Evolutionary conservation across 2,797 vertebrate genomes (phyloP), one percentile per base, ranked within the genome.

Genomic region (Chiroxiphia lanceolata): DNA sequence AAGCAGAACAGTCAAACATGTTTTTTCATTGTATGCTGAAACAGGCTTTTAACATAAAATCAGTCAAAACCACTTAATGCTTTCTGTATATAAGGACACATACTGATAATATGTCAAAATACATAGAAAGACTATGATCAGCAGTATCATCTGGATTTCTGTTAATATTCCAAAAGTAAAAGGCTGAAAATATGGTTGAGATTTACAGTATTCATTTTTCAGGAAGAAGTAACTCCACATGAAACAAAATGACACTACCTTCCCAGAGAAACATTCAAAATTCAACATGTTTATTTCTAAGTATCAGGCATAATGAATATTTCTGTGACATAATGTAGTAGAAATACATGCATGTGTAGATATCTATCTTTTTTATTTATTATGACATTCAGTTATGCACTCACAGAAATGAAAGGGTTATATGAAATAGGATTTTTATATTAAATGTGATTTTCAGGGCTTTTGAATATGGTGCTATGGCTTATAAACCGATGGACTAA

Each of bases 261-360:
- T 67, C 47, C 29, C 54, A 93, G 29, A 86, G 80, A 94, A 87
- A 48, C 4, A 87, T 67, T 95, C 87, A 94, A 82, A 79, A 93
- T 57, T 82, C 31, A 50, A 47, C 6, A 54, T 4, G 6, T 38
- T 86, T 89, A 25, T 87, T 81, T 83, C 20, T 64, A 78, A 91
- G 53, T 23, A 45, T 51, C 20, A 90, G 57, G 50, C 38, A 83
- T 56, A 51, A 27, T 47, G 3, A 89, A 22, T 29, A n/a, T 61
- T 81, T 81, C 38, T 81, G 29, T 75, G 50, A 90, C 42, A 7
- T 19, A 67, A 87, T 82, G 86, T 91, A 89, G 33, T 79, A 89
- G 53, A 71, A 89, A 87, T 17, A 48, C 18, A 70, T 5, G 38
- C 3, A 3, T 36, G n/a, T 5, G 18, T 11, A 44, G 25, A 47